phyloP scores from a whole-genome alignment of 2,113 vertebrate genomes.

The Gymnarchus niloticus region DNA sequence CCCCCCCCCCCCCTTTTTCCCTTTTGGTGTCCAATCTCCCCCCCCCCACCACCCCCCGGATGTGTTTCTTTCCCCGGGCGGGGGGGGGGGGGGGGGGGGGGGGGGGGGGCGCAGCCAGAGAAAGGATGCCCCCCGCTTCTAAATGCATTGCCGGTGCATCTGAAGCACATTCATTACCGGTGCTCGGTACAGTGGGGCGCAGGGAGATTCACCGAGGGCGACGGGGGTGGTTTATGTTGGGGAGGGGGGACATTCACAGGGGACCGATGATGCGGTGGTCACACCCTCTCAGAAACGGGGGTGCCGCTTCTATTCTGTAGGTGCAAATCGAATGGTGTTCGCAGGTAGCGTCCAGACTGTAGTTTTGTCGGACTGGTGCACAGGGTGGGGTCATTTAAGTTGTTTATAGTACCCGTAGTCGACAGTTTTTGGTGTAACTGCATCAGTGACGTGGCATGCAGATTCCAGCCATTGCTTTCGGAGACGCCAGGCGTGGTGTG shows the following conservation, averaged over 20 bases:
- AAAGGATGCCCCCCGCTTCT: constrained; percentile 37
- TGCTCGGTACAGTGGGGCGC: constrained; percentile 19
- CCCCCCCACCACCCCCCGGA: too few relatives aligned
- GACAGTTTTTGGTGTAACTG: neutral
- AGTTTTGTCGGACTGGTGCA: neutral
- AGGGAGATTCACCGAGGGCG: neutral
- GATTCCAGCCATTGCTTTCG: neutral
- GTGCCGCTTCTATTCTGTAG: neutral
- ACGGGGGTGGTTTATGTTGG: neutral
- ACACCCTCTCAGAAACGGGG: neutral
- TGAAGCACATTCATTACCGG: constrained; percentile 38
- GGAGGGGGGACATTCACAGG: neutral
- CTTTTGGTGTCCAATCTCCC: too few relatives aligned
- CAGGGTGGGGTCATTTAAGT: neutral
- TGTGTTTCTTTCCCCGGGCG: too few relatives aligned
- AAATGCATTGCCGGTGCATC: constrained; percentile 38
- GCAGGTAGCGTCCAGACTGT: neutral
- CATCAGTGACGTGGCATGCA: neutral
- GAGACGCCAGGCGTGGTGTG: neutral
- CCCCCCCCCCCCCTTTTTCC: too few relatives aligned
- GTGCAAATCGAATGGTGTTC: neutral
- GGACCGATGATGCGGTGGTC: neutral
- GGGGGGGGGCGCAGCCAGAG: constrained; percentile 38
- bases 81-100: constrained; percentile 19
- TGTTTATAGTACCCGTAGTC: neutral